Base-by-base conservation (phyloP, 2,797 vertebrate genomes). In the Alouatta caraya region DNA sequence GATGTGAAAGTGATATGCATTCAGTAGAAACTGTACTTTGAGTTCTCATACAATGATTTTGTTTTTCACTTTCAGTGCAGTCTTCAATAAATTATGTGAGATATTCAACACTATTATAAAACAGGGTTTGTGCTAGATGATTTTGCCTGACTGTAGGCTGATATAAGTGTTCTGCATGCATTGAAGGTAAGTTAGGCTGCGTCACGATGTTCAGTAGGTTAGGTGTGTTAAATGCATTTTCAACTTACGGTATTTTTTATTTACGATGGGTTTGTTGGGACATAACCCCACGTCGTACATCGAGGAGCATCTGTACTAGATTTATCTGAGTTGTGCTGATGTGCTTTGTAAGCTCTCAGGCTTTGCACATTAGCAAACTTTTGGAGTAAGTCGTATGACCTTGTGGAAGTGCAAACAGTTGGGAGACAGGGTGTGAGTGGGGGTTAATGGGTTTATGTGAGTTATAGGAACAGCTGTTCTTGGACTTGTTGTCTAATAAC, bases 321-420 rank as follows among this genome's bases (percentile, higher is more conserved):
- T 98, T 98, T 93, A 94, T 97, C 79, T 96, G 97, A 95, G 84
- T 97, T 80, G 92, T 88, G 55, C 94, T 97, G 89, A 83, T 97
- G 70, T 94, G 39, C 55, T 98, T 96, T 98, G 83, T 82, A 95
- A 98, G 92, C 93, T 90, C 87, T 96, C 50, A 83, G 95, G 85
- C 82, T 97, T 84, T 85, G 91, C 93, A 97, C 94, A n/a, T 83
- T 91, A 90, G 85, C 92, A 93, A 96, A 64, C 61, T 17, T 97
- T 91, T 92, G 10, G 94, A 96, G 85, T 93, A 91, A 96, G 44
- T 61, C 94, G 9, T 88, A 52, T 97, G 86, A 86, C 39, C 42
- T 70, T 72, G 19, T 92, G 37, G 95, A 97, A 97, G 95, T 89
- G 5, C 48, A 90, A 78, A 28, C 33, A 17, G 22, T 37, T 46